Percentiles rank a stretch among this genome's conserved stretches.
Conservation (phyloP, 2,113 vertebrate genomes). For the Nothoprocta pentlandii region DNA sequence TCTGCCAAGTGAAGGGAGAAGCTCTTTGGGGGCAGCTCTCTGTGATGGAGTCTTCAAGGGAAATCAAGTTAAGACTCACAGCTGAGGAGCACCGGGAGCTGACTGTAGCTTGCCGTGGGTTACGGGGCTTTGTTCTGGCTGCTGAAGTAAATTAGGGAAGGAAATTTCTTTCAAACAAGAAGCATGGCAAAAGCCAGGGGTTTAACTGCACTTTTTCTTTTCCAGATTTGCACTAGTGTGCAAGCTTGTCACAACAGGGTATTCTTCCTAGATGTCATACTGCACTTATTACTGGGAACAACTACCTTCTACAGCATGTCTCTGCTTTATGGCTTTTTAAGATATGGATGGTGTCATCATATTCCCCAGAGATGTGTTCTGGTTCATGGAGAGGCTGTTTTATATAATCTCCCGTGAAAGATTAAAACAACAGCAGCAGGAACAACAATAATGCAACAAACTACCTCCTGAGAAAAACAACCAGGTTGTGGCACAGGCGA, state of each 20-base stretch:
- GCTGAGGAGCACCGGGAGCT: neutral
- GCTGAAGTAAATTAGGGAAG: neutral
- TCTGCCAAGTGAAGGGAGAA: neutral
- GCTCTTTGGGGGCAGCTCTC: neutral
- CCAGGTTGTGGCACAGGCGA: neutral
- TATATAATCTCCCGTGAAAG: slow-evolving; percentile 55
- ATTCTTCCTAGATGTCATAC: slow-evolving; percentile 18
- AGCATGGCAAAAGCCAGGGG: neutral
- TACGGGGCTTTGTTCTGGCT: neutral
- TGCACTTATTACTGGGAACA: slow-evolving; percentile 28
- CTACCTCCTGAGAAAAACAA: slow-evolving; percentile 22
- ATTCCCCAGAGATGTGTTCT: slow-evolving; percentile 54
- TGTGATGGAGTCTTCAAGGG: neutral
- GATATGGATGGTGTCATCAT: slow-evolving; percentile 59
- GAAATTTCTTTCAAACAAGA: slow-evolving; percentile 10
- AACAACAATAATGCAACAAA: slow-evolving; percentile 27
- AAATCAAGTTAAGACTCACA: neutral
- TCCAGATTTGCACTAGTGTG: slow-evolving; percentile 8
- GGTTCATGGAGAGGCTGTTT: slow-evolving; percentile 56
- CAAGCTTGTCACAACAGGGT: slow-evolving; percentile 35
- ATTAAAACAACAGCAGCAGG: slow-evolving; percentile 48
- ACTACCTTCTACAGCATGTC: neutral
- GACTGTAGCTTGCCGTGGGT: neutral
- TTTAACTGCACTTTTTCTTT: slow-evolving; percentile 4
- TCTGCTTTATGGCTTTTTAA: slow-evolving; percentile 61